Evolutionary conservation across 2,797 vertebrate genomes (phyloP).

Genomic region (Fundulus diaphanus): DNA sequence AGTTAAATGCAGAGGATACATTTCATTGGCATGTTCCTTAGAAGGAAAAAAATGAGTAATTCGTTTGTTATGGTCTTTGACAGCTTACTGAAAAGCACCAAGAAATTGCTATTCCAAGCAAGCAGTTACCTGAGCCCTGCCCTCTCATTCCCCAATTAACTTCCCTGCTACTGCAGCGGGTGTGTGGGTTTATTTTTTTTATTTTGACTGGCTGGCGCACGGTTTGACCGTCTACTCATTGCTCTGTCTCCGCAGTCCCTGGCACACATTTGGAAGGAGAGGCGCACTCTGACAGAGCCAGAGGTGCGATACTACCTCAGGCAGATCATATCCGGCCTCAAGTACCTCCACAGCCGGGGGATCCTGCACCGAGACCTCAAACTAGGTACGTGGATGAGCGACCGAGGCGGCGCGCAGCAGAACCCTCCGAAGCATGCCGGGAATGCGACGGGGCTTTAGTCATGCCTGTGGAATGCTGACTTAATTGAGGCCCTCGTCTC

Average conservation of each 20-base stretch:
- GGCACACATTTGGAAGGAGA: conserved; percentile 98
- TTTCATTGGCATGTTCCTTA: no score
- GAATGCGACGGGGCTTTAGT: conserved; percentile 62
- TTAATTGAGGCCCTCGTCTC: conserved; percentile 45
- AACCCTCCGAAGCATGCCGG: conserved; percentile 40
- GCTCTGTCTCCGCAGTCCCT: conserved; percentile 86
- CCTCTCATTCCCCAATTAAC: neutral
- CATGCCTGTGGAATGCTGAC: conserved; percentile 64
- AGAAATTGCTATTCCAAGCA: neutral
- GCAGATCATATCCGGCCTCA: conserved; percentile 96
- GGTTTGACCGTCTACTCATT: conserved; percentile 36
- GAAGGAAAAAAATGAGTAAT: no score
- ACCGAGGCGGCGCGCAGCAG: neutral
- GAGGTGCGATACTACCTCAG: conserved; percentile 98
- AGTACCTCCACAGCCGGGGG: conserved; percentile 94
- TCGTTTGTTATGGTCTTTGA: neutral
- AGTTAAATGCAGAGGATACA: no score
- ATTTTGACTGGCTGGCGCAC: conserved; percentile 12
- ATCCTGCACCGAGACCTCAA: conserved; percentile 98
- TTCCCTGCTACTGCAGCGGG: neutral
- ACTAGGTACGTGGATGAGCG: conserved; percentile 84
- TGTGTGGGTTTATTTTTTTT: no score
- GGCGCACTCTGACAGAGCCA: conserved; percentile 94
- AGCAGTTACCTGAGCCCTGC: conserved; percentile 3
- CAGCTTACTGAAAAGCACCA: neutral